phyloP scores from a whole-genome alignment of 1,140 invertebrate genomes.

The Macrocentrus cingulum region DNA sequence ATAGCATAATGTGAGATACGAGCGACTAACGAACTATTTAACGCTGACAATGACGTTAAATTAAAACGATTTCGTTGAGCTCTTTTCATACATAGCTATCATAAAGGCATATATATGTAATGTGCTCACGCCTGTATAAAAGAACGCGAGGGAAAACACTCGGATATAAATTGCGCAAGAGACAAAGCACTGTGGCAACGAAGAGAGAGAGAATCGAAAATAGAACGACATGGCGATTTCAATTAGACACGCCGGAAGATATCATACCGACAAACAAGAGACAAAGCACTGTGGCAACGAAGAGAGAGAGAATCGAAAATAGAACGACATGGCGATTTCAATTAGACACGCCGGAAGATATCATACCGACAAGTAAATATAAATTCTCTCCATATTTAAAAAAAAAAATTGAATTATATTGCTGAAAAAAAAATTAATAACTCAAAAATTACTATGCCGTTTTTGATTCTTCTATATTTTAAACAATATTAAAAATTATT shows the following conservation, averaged over 20 bases:
- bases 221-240: constrained; percentile 1
- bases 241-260: constrained; percentile 8
- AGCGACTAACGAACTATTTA: constrained; percentile 42
- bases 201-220: constrained; percentile 37
- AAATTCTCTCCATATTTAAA: no score
- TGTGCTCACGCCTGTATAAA: background rate
- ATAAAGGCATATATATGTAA: no score
- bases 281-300: constrained; percentile 14
- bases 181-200: constrained; percentile 35
- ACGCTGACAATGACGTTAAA: constrained; percentile 40
- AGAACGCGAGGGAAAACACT: background rate
- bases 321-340: constrained; percentile 32
- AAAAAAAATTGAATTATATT: no score
- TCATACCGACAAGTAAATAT: no score
- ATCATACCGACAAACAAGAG: constrained; percentile 25
- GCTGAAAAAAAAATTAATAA: no score
- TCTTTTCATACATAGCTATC: background rate
- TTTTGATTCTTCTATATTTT: no score
- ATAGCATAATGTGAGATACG: constrained; percentile 40
- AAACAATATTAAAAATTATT: no score
- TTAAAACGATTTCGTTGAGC: constrained; percentile 28
- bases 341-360: constrained; percentile 21
- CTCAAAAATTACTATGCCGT: no score
- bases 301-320: background rate
- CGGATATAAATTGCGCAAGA: constrained; percentile 37